These are phyloP conservation scores for Drosophila anomelani DNA, from an alignment of 2,888 invertebrate species.

Conservation along the genomic window DNA sequence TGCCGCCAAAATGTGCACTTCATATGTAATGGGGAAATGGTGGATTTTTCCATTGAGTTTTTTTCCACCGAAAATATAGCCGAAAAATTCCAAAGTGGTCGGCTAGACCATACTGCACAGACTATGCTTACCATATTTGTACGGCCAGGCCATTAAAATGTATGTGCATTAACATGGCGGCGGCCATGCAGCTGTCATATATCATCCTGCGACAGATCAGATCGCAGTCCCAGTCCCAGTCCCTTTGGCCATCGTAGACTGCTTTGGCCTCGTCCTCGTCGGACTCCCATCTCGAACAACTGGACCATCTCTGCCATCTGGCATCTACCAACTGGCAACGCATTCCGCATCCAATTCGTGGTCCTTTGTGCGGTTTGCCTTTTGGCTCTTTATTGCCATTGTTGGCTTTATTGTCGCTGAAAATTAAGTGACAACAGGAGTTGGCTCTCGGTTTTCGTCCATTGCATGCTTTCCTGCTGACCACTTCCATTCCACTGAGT, in stretches of 20 bases:
- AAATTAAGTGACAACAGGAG: conserved; percentile 32
- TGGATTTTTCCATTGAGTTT: not conserved
- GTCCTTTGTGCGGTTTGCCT: conserved; percentile 37
- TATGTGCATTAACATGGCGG: conserved; percentile 12
- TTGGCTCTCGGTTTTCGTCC: not conserved
- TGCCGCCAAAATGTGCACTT: not conserved
- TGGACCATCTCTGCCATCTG: conserved; percentile 4
- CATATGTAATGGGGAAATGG: too few relatives aligned
- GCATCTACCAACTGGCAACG: not conserved
- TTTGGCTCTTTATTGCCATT: conserved; percentile 37
- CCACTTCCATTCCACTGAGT: not conserved
- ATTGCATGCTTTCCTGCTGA: conserved; percentile 4
- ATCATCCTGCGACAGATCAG: conserved; percentile 20
- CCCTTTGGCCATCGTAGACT: conserved; percentile 2
- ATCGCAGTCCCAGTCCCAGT: not conserved
- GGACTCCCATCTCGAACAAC: not conserved
- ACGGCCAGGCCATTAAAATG: conserved; percentile 5
- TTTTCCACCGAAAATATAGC: not conserved
- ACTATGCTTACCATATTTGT: conserved; percentile 2
- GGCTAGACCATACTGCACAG: not conserved
- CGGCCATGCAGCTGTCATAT: conserved; percentile 16
- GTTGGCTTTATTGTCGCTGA: conserved; percentile 30
- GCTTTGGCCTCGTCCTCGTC: not conserved
- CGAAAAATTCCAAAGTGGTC: too few relatives aligned
- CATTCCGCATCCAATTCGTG: conserved; percentile 20